These are phyloP conservation scores for Mythimna pallens DNA, from an alignment of 2,888 invertebrate species.

Conservation along the genomic window DNA sequence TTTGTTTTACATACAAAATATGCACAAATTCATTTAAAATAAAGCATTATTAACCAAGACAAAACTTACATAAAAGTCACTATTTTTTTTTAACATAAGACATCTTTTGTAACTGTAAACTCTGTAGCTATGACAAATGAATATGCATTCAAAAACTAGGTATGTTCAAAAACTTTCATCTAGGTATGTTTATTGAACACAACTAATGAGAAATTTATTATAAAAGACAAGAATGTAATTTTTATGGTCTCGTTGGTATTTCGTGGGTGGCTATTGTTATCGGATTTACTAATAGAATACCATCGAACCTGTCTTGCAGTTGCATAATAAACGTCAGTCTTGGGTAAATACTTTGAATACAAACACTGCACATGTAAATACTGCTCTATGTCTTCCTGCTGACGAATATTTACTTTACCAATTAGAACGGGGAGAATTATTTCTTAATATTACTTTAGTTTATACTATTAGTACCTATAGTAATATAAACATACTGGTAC, in stretches of 20 bases:
- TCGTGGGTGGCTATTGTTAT: conserved; percentile 18
- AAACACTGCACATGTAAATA: conserved; percentile 11
- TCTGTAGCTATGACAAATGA: conserved; percentile 4
- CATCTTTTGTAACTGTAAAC: too few species aligned
- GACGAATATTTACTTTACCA: neutral
- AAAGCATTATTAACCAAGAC: too few species aligned
- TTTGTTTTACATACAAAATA: too few species aligned
- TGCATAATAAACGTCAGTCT: conserved; percentile 1
- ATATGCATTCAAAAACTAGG: conserved; percentile 16
- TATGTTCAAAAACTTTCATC: neutral
- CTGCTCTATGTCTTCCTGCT: neutral
- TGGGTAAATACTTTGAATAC: neutral
- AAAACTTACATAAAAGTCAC: too few species aligned
- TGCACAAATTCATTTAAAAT: too few species aligned
- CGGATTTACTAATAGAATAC: conserved; percentile 18
- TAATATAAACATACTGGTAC: too few species aligned
- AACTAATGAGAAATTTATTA: neutral
- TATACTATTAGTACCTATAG: too few species aligned
- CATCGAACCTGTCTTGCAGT: conserved; percentile 11
- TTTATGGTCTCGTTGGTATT: conserved; percentile 49
- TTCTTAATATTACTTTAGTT: too few species aligned
- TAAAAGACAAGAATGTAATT: conserved; percentile 25
- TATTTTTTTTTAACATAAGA: too few species aligned
- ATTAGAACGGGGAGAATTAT: neutral
- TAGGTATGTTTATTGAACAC: neutral